These are phyloP conservation scores for Stegodyphus dumicola DNA, from an alignment of 1,140 invertebrate species.

Conservation along the genomic window DNA sequence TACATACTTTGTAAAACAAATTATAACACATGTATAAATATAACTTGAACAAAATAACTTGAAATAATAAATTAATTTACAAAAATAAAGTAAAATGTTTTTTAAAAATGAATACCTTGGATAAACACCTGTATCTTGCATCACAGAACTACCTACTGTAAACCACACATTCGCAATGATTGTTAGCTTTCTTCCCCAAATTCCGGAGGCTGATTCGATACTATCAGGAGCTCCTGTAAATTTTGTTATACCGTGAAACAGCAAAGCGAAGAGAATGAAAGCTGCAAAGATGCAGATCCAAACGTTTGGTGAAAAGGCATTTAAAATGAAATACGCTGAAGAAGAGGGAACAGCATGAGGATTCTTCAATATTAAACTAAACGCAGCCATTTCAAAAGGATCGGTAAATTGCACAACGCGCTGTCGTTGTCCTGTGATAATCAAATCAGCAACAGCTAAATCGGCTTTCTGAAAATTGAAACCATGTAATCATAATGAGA, in stretches of 20 bases:
- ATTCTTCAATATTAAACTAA: constrained; percentile 66
- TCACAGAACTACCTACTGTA: constrained; percentile 18
- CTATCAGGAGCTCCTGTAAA: constrained; percentile 47
- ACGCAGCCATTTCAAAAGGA: constrained; percentile 67
- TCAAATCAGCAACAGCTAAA: constrained; percentile 68
- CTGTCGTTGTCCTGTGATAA: constrained; percentile 67
- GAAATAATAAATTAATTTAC: too few relatives aligned
- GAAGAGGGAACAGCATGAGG: background rate
- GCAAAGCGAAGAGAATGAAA: background rate
- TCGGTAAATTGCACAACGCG: constrained; percentile 68
- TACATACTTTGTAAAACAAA: too few relatives aligned
- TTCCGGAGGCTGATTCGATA: constrained; percentile 18
- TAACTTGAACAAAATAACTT: too few relatives aligned
- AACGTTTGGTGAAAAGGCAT: constrained; percentile 3
- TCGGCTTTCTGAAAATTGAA: constrained; percentile 67
- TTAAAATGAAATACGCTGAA: constrained; percentile 14
- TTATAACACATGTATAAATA: too few relatives aligned
- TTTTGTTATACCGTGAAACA: constrained; percentile 20
- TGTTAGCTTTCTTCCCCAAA: constrained; percentile 25
- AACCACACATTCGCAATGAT: constrained; percentile 27
- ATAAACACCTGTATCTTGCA: constrained; percentile 51
- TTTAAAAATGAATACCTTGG: constrained; percentile 19
- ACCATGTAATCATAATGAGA: background rate
- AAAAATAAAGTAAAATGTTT: too few relatives aligned
- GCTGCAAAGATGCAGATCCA: constrained; percentile 26